Base-by-base conservation (phyloP, 2,888 invertebrate genomes). In the Scaptomyza reducta region DNA sequence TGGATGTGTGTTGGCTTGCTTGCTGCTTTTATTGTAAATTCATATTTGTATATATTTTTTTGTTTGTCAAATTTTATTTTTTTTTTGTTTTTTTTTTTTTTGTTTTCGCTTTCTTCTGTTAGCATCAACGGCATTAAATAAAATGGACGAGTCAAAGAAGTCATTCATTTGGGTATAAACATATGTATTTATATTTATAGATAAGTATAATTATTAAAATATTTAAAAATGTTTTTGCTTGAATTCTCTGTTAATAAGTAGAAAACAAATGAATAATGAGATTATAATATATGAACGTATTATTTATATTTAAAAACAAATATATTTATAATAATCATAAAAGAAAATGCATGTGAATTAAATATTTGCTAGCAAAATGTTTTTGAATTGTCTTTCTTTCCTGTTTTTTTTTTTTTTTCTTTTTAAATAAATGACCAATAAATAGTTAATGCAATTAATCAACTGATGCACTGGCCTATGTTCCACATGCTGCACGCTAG, bases 131-230 rank as follows among this genome's bases (percentile, higher is more conserved):
- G 82, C 78, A 83, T 82, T 90, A 88, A 90, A 90, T 91, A 88
- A 90, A 91, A 90, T 90, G 90, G 91, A 90, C 91, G 91, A 91
- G 91, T 91, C 91, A 91, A 91, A 91, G 91, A 91, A 91, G 91
- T 91, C 91, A 90, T 89, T 90, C 89, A 84, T 84, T 87, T 81
- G 72, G 66, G 70, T 82, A 86, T 73, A 70, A 62, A 79, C 66
- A 87, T 79, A 83, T 61, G 47, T 86, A 82, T 68, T 66, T 82
- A 75, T 85, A 71, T 87, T 61, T 58, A 56, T 67, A 67, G 38
- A 38, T 66, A 79, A 61, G 54, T 63, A 70, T 61, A 74, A 69
- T 64, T 60, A 59, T 56, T 60, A 74, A 59, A 71, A 66, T 62
- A 78, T 67, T 79, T 62, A 62, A 71, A 58, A 61, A 87, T 76